A percentile compares a stretch with the other conserved stretches of the same genome.
phyloP scores from a whole-genome alignment of 2,888 invertebrate species.

The Sinotaia quadrata region DNA sequence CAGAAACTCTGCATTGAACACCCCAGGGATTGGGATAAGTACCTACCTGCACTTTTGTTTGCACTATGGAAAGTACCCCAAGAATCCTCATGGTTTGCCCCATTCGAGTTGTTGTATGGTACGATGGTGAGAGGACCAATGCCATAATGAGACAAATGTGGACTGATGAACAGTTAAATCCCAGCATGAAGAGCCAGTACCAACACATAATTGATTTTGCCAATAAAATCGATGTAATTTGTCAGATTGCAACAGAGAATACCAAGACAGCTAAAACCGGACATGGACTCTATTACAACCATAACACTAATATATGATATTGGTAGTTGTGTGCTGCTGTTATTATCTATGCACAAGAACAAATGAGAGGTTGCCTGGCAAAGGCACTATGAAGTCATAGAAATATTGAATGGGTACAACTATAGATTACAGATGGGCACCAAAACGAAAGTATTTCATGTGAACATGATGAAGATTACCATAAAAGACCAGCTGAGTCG shows the following conservation, averaged over 20 bases:
- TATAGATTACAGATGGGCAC: too few species aligned
- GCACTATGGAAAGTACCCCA: neutral
- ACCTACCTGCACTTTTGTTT: neutral
- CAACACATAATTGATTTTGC: neutral
- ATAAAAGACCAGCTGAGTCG: too few species aligned
- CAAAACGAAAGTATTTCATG: too few species aligned
- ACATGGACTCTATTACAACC: neutral
- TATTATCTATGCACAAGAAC: too few species aligned
- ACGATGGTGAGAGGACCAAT: slow-evolving; percentile 4
- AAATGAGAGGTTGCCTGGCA: too few species aligned
- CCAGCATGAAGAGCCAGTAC: neutral
- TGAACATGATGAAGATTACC: too few species aligned
- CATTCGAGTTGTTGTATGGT: neutral
- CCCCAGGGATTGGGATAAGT: neutral
- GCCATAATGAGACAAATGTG: neutral
- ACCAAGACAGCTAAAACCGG: neutral
- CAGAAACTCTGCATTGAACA: neutral
- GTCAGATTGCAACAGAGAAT: neutral
- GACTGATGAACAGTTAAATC: neutral
- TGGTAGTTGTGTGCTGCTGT: too few species aligned
- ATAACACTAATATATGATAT: neutral
- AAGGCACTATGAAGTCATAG: too few species aligned
- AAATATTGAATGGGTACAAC: too few species aligned
- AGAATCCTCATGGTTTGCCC: neutral
- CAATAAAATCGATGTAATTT: neutral